Conservation (phyloP, 2,888 invertebrate species). For the Limulus polyphemus region DNA sequence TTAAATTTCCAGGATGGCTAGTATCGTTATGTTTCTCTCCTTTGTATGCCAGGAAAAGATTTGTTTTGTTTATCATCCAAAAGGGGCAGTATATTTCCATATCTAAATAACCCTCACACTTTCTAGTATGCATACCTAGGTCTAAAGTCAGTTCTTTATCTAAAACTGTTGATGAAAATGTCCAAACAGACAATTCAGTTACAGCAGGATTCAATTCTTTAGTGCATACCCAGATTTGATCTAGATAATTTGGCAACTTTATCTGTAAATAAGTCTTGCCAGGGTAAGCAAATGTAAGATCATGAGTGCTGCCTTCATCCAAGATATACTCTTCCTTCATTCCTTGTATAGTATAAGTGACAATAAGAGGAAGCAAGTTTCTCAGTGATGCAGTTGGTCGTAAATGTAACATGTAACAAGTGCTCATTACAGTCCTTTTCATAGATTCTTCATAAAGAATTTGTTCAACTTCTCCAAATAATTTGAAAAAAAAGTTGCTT, state of each 20-base stretch:
- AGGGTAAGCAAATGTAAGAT: constrained; percentile 56
- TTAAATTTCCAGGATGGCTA: constrained; percentile 67
- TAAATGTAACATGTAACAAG: constrained; percentile 70
- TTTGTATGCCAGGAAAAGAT: constrained; percentile 71
- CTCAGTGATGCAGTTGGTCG: constrained; percentile 76
- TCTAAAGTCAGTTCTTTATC: constrained; percentile 49
- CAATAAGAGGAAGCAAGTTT: constrained; percentile 61
- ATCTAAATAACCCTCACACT: constrained; percentile 55
- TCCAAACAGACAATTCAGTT: constrained; percentile 66
- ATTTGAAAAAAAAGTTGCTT: constrained; percentile 35
- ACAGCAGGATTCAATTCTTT: constrained; percentile 54
- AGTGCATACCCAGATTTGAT: constrained; percentile 77
- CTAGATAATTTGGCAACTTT: constrained; percentile 33
- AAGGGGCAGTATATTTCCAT: constrained; percentile 85
- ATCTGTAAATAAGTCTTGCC: constrained; percentile 19
- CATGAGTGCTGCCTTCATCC: constrained; percentile 58
- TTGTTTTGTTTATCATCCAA: constrained; percentile 98
- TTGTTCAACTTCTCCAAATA: constrained; percentile 66
- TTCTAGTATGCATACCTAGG: constrained; percentile 65
- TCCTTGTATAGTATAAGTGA: constrained; percentile 2
- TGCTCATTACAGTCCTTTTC: constrained; percentile 64
- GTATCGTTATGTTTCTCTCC: constrained; percentile 68
- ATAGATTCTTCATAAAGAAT: constrained; percentile 68
- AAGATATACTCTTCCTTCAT: constrained; percentile 46
- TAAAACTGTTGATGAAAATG: constrained; percentile 56